These are phyloP conservation scores for Harlomillsia oculata DNA, from an alignment of 1,140 invertebrate species.

Conservation along the genomic window DNA sequence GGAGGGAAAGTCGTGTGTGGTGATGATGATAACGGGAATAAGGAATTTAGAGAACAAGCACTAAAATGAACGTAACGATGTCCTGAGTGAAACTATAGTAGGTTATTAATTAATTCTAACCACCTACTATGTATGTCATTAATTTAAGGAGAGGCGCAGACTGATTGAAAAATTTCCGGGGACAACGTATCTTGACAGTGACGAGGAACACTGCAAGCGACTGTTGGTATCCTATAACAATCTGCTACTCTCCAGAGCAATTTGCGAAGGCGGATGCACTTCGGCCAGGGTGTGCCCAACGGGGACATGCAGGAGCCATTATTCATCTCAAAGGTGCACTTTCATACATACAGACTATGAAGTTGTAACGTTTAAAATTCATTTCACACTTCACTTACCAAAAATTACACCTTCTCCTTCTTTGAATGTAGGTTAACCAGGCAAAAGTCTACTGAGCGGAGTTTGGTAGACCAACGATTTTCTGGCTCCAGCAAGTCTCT, in stretches of 20 bases:
- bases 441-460: slow-evolving; percentile 18
- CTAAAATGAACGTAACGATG: no score
- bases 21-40: no score
- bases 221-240: slow-evolving; percentile 73
- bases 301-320: slow-evolving; percentile 48
- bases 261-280: slow-evolving; percentile 74
- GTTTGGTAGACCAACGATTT: neutral
- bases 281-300: slow-evolving; percentile 74
- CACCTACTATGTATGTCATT: no score
- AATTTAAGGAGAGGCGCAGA: slow-evolving; percentile 73
- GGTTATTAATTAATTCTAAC: no score
- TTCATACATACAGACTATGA: neutral
- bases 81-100: no score
- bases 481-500: neutral
- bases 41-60: no score
- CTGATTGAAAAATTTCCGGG: slow-evolving; percentile 73
- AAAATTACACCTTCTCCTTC: slow-evolving; percentile 1
- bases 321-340: slow-evolving; percentile 30
- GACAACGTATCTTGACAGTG: slow-evolving; percentile 58
- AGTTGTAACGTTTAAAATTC: neutral
- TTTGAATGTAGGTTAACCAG: slow-evolving; percentile 14
- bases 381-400: neutral
- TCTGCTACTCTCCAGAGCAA: slow-evolving; percentile 60
- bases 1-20: no score
- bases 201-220: slow-evolving; percentile 61